Conservation (phyloP, 2,888 invertebrate genomes). For the Masnerella sp. region DNA sequence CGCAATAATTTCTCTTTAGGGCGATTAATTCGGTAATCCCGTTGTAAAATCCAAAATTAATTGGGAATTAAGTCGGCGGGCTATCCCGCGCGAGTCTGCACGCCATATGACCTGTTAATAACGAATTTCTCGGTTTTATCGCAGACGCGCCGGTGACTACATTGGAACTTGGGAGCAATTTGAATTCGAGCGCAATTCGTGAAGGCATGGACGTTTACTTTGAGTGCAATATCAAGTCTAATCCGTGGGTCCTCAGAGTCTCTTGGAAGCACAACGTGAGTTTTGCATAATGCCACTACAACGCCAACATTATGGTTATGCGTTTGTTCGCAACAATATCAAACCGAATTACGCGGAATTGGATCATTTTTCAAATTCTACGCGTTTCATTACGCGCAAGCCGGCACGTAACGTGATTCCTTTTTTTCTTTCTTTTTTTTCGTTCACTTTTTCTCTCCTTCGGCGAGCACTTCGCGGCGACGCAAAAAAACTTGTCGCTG, state of each 20-base stretch:
- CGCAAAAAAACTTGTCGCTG: constrained; percentile 4
- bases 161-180: constrained; percentile 88
- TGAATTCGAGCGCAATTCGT: constrained; percentile 88
- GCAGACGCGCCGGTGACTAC: constrained; percentile 91
- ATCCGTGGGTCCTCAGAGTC: constrained; percentile 89
- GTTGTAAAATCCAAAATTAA: constrained; percentile 40
- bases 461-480: background rate
- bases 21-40: constrained; percentile 26
- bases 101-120: constrained; percentile 47
- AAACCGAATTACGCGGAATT: constrained; percentile 25
- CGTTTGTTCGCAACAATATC: constrained; percentile 24
- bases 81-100: constrained; percentile 11
- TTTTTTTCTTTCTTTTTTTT: constrained; percentile 5
- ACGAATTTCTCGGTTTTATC: constrained; percentile 68
- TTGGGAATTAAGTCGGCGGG: constrained; percentile 13
- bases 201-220: constrained; percentile 95
- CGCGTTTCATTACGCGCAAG: constrained; percentile 7
- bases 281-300: constrained; percentile 53
- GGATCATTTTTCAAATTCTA: constrained; percentile 31
- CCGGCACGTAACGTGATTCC: background rate
- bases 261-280: constrained; percentile 87
- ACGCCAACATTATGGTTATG: constrained; percentile 29
- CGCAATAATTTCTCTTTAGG: constrained; percentile 24
- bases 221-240: constrained; percentile 93
- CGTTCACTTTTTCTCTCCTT: background rate